Evolutionary conservation across 2,888 invertebrate genomes (phyloP).

Genomic region (Ochlodes sylvanus): DNA sequence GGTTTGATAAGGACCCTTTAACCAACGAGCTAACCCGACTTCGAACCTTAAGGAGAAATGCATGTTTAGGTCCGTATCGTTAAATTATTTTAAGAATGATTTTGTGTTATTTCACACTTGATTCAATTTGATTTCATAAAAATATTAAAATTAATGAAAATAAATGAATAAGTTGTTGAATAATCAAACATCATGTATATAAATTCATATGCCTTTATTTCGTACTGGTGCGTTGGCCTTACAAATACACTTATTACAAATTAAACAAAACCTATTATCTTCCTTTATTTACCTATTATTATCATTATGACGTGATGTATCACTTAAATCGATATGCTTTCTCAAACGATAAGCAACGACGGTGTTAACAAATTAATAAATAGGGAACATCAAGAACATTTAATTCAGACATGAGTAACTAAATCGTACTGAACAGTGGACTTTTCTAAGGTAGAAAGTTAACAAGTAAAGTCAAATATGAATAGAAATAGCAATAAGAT

Average conservation of each 20-base stretch:
- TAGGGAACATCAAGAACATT: slow-evolving; percentile 46
- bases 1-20: too few relatives aligned
- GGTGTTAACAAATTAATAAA: slow-evolving; percentile 46
- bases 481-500: background rate
- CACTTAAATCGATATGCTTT: slow-evolving; percentile 78
- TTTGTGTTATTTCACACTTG: too few relatives aligned
- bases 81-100: too few relatives aligned
- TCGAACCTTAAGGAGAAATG: too few relatives aligned
- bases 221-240: slow-evolving; percentile 84
- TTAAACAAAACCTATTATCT: slow-evolving; percentile 66
- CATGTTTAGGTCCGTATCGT: too few relatives aligned
- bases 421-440: slow-evolving; percentile 35
- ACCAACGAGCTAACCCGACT: too few relatives aligned
- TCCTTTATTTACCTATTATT: slow-evolving; percentile 63
- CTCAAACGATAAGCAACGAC: slow-evolving; percentile 61
- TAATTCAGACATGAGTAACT: slow-evolving; percentile 45
- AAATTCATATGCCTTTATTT: slow-evolving; percentile 85
- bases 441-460: slow-evolving; percentile 38
- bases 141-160: background rate
- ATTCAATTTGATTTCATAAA: too few relatives aligned
- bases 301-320: slow-evolving; percentile 65
- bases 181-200: slow-evolving; percentile 52
- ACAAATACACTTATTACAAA: slow-evolving; percentile 78
- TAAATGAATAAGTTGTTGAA: slow-evolving; percentile 16
- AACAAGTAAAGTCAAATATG: background rate